phyloP scores from a whole-genome alignment of 1,140 invertebrate species.

The Globodera rostochiensis region DNA sequence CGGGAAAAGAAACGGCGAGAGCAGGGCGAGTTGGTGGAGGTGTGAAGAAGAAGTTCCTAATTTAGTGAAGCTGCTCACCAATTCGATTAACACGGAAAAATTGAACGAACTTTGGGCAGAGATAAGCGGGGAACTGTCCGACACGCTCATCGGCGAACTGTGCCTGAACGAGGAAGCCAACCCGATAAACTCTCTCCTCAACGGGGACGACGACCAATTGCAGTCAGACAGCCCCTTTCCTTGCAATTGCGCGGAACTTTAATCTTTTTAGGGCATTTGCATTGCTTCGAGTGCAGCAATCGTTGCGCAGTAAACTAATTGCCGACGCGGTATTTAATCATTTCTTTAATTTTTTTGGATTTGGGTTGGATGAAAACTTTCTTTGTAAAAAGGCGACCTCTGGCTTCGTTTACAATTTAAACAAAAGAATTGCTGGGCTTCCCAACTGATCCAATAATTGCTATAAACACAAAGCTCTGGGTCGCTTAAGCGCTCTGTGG shows the following conservation, averaged over 20 bases:
- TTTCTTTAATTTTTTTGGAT: too few species aligned
- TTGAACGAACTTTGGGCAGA: constrained; percentile 38
- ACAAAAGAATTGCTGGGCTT: too few species aligned
- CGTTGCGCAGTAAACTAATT: constrained; percentile 37
- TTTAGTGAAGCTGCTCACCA: constrained; percentile 25
- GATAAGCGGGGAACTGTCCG: constrained; percentile 34
- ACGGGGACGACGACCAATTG: constrained; percentile 46
- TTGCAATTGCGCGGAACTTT: neutral
- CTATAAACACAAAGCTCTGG: too few species aligned
- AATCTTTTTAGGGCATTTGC: constrained; percentile 37
- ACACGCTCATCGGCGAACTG: constrained; percentile 30
- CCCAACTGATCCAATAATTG: too few species aligned
- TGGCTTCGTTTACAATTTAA: too few species aligned
- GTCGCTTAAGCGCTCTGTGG: too few species aligned
- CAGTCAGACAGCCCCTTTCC: constrained; percentile 29
- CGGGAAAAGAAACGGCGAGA: constrained; percentile 24
- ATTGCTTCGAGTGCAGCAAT: constrained; percentile 41
- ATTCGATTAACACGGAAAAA: constrained; percentile 9
- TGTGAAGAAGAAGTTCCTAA: constrained; percentile 3
- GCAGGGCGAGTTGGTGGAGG: constrained; percentile 7
- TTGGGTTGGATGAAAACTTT: too few species aligned
- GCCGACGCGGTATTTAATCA: constrained; percentile 29
- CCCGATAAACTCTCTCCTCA: constrained; percentile 39
- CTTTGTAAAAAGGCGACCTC: too few species aligned
- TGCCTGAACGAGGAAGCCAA: constrained; percentile 36